A percentile compares a stretch with the other conserved stretches of the same genome.
phyloP scores from a whole-genome alignment of 2,888 invertebrate species.

The Sipunculus nudus region DNA sequence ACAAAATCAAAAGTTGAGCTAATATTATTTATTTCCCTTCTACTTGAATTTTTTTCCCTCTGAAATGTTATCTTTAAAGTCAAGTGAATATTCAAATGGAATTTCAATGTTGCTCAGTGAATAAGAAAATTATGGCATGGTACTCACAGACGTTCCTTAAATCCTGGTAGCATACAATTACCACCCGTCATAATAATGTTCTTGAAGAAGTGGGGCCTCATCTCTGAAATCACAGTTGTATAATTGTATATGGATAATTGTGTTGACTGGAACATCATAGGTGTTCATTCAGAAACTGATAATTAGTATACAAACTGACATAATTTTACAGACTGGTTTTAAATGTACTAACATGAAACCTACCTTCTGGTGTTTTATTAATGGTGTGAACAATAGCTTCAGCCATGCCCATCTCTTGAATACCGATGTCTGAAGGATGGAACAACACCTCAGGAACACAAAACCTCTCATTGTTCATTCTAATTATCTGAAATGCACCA shows the following conservation, averaged over 20 bases:
- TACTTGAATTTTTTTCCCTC: no score
- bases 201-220: constrained; percentile 79
- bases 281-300: no score
- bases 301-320: constrained; percentile 1
- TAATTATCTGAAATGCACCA: constrained; percentile 76
- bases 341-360: not conserved
- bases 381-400: constrained; percentile 86
- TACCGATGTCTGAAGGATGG: constrained; percentile 92
- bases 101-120: no score
- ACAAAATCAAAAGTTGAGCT: not conserved
- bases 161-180: constrained; percentile 84
- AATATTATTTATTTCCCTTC: not conserved
- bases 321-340: not conserved
- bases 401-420: constrained; percentile 88
- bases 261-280: no score
- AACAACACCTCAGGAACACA: constrained; percentile 94
- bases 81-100: no score
- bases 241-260: no score
- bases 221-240: no score
- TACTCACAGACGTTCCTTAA: constrained; percentile 78
- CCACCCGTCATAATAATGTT: constrained; percentile 84
- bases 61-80: no score
- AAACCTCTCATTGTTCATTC: constrained; percentile 93
- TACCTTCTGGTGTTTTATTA: constrained; percentile 46
- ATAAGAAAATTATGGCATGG: not conserved